phyloP scores from a whole-genome alignment of 2,888 invertebrate species.

The Halictus quadricinctus region DNA sequence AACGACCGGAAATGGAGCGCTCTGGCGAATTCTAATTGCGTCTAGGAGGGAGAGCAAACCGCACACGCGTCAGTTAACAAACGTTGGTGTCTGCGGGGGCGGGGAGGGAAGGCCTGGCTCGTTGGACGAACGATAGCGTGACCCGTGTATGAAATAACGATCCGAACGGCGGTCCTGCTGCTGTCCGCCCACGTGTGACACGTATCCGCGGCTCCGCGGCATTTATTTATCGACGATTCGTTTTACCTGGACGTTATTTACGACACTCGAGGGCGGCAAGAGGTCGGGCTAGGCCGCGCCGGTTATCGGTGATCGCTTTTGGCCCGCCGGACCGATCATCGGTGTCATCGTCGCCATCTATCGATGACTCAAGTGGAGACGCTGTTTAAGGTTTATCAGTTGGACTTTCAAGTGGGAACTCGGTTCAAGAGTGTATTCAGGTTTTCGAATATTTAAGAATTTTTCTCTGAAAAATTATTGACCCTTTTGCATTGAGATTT shows the following conservation, averaged over 20 bases:
- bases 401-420: no score
- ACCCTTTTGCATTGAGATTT: no score
- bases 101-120: not conserved
- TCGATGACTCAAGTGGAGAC: not conserved
- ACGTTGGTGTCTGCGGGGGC: constrained; percentile 13
- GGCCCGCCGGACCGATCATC: not conserved
- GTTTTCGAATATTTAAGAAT: no score
- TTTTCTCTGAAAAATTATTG: no score
- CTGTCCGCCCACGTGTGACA: constrained; percentile 63
- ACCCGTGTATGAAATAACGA: constrained; percentile 69
- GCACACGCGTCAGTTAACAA: constrained; percentile 37
- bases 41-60: constrained; percentile 36
- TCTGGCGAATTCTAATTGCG: constrained; percentile 39
- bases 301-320: constrained; percentile 47
- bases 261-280: constrained; percentile 57
- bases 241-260: constrained; percentile 65
- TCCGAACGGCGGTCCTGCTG: constrained; percentile 46
- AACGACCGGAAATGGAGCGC: not conserved
- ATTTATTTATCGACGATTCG: constrained; percentile 74
- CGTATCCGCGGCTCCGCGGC: constrained; percentile 65
- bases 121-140: constrained; percentile 45
- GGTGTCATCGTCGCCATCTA: not conserved
- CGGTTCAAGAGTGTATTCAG: no score
- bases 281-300: constrained; percentile 24
- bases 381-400: no score